A percentile compares a stretch with the other conserved stretches of the same genome.
Conservation (phyloP, 2,888 invertebrate species). For the Tinea pellionella region DNA sequence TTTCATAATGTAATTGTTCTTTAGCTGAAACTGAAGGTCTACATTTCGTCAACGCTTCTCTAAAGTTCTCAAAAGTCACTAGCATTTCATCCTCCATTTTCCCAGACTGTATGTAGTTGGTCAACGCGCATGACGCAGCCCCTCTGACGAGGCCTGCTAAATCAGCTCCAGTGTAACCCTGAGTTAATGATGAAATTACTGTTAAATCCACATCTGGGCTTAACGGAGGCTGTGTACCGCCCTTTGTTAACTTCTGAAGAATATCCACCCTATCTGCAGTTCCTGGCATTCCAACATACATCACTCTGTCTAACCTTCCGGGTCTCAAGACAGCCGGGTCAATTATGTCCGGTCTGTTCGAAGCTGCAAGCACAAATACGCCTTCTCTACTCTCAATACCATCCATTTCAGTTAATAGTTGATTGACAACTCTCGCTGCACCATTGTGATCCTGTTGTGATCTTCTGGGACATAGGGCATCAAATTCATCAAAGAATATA, state of each 20-base stretch:
- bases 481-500: slow-evolving; percentile 98
- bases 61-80: slow-evolving; percentile 79
- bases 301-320: slow-evolving; percentile 89
- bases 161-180: slow-evolving; percentile 95
- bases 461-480: slow-evolving; percentile 92
- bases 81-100: slow-evolving; percentile 66
- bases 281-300: slow-evolving; percentile 91
- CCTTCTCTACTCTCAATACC: slow-evolving; percentile 92
- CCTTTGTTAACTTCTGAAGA: slow-evolving; percentile 88
- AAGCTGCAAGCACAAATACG: slow-evolving; percentile 96
- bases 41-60: slow-evolving; percentile 79
- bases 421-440: slow-evolving; percentile 92
- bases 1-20: slow-evolving; percentile 83
- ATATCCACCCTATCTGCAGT: slow-evolving; percentile 87
- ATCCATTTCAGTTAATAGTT: slow-evolving; percentile 98
- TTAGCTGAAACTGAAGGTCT: slow-evolving; percentile 88
- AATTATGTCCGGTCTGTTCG: slow-evolving; percentile 96
- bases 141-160: slow-evolving; percentile 89
- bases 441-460: slow-evolving; percentile 79
- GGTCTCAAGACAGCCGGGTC: slow-evolving; percentile 93
- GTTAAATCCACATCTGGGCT: slow-evolving; percentile 81
- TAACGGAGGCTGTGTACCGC: slow-evolving; percentile 82
- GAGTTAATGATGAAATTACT: slow-evolving; percentile 74
- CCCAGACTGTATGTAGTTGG: slow-evolving; percentile 75
- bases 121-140: slow-evolving; percentile 84